Evolutionary conservation across 2,113 vertebrate species (phyloP), one percentile per base, ranked within the genome.

Genomic region (Sander vitreus): DNA sequence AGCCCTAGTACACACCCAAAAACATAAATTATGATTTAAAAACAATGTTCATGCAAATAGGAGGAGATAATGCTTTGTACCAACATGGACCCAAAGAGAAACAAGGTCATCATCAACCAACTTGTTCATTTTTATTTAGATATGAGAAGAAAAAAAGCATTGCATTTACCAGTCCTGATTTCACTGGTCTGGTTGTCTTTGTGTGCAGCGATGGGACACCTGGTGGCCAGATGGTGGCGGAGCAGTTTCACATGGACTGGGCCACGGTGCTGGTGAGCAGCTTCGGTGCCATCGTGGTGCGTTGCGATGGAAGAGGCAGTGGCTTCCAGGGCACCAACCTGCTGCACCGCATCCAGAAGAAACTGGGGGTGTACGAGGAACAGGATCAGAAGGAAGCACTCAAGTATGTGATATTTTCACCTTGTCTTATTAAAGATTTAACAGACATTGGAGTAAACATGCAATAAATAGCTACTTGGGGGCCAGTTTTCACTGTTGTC

Each of bases 281-380:
- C 80, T 97, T 99, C 9, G 94, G 94, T 0, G 95, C 94, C 19
- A 93, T 99, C 0, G 96, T 96, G 86, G 89, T 97, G 23, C 96
- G 95, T 11, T 97, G 97, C 0, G 98, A 99, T 0, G 97, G 98
- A 0, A 96, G 97, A 0, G 97, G 98, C 75, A 97, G 97, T 0
- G 98, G 97, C 68, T 99, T 97, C 93, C 97, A 96, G 81, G 98
- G 98, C 0, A 97, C 98, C 69, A 97, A 97, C 81, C 89, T 99
- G 3, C 93, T 99, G 73, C 97, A 99, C 0, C 96, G 96, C 36
- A 94, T 99, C 63, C 96, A 95, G 88, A 95, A 94, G 80, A 96
- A 84, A 63, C 94, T 99, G 92, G 98, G 97, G 11, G 21, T 92
- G 23, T 84, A 96, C 63, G 97, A 99, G 88, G 97, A 98, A 77